These are phyloP conservation scores for Lordiphosa stackelbergi DNA, from an alignment of 1,140 invertebrate species.

Conservation along the genomic window DNA sequence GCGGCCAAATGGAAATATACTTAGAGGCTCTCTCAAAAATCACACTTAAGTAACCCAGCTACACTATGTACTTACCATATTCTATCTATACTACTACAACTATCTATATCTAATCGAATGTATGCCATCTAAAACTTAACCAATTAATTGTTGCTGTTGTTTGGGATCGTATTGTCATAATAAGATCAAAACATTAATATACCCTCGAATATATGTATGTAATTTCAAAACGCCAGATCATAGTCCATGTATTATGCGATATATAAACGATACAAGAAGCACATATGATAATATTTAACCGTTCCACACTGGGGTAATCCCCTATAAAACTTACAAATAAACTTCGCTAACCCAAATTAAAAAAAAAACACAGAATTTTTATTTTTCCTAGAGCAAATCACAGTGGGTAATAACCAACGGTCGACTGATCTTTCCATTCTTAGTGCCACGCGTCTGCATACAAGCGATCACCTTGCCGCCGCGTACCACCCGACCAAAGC, in stretches of 20 bases:
- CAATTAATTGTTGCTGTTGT: constrained; percentile 76
- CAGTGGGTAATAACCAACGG: constrained; percentile 34
- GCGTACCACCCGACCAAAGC: constrained; percentile 42
- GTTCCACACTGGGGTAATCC: constrained; percentile 10
- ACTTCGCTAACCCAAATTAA: neutral
- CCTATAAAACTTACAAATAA: constrained; percentile 10
- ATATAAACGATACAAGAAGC: constrained; percentile 55
- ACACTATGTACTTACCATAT: constrained; percentile 10
- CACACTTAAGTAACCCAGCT: neutral
- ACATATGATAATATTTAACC: constrained; percentile 46
- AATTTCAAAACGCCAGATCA: constrained; percentile 20
- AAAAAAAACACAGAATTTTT: neutral
- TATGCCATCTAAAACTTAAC: constrained; percentile 21
- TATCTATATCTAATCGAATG: constrained; percentile 6
- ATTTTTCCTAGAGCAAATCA: constrained; percentile 15
- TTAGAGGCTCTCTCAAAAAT: neutral
- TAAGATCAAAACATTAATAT: constrained; percentile 18
- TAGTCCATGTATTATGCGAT: constrained; percentile 9
- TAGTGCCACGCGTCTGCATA: constrained; percentile 35
- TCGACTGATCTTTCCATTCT: constrained; percentile 35
- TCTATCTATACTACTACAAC: neutral
- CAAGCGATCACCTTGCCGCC: constrained; percentile 32
- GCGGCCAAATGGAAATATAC: neutral
- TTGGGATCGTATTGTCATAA: constrained; percentile 71
- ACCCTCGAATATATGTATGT: constrained; percentile 33